These are phyloP conservation scores for Podiceps cristatus DNA, from an alignment of 2,113 vertebrate species.

Conservation along the genomic window DNA sequence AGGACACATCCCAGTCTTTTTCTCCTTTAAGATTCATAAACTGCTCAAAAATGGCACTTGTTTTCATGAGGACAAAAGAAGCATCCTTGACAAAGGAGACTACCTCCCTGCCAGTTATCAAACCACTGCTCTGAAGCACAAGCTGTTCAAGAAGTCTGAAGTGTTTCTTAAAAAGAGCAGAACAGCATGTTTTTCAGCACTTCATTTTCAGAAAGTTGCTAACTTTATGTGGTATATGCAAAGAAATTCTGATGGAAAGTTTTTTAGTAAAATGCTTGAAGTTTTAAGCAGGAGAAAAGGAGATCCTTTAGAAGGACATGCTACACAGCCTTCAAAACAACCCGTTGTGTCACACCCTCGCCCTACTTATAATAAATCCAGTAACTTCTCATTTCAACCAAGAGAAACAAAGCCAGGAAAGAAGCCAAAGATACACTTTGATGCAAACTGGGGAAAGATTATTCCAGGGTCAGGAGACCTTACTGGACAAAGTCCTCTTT, in stretches of 20 bases:
- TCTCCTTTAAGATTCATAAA: background rate
- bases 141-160: background rate
- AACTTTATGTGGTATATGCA: background rate
- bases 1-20: background rate
- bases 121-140: background rate
- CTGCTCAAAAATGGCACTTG: background rate
- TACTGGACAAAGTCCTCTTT: background rate
- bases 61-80: background rate
- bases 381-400: constrained; percentile 38
- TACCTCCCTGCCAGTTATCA: background rate
- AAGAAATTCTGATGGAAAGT: background rate
- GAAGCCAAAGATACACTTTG: constrained; percentile 18
- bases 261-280: background rate
- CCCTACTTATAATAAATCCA: constrained; percentile 10
- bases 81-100: constrained; percentile 19
- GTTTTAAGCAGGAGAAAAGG: background rate
- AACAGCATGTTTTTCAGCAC: background rate
- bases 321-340: background rate
- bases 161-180: background rate
- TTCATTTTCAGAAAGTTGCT: constrained; percentile 6
- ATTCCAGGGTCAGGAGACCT: background rate
- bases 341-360: background rate
- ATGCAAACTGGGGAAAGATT: background rate
- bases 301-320: background rate
- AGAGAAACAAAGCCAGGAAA: background rate